Base-by-base conservation (phyloP, 2,113 vertebrate genomes). In the Callipepla squamata region DNA sequence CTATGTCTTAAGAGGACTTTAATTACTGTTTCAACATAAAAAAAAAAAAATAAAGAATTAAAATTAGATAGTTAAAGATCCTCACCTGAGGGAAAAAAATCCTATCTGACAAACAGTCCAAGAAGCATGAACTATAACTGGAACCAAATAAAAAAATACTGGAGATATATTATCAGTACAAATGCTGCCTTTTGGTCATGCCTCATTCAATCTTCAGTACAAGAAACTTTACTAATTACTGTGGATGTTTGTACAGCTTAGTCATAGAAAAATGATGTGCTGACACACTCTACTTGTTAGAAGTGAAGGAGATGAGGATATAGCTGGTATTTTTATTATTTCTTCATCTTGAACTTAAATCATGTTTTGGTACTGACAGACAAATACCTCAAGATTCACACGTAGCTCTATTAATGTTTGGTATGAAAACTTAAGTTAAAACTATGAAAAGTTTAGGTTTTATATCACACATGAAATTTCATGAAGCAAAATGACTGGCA, bases 251-350 rank as follows among this genome's bases (percentile, higher is more conserved):
- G 65, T 47, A 22, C 65, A 38, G 79, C 21, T 85, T 82, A 76
- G 22, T 65, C 11, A 19, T 2, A 34, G 28, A 68, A 82, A 9
- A 72, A 25, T 55, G 76, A 47, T 0, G 0, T 59, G 34, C 63
- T 32, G 23, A 26, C 34, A 75, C 67, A 38, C 18, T 72, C 26
- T 79, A 36, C 30, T 38, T 63, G 8, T 21, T 53, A 11, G 38
- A 90, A 92, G 16, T 65, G 51, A 61, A 82, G 28, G 50, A 88
- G n/a, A 65, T 42, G 28, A 72, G 7, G 23, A 55, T 18, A 68
- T 19, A 87, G 7, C 7, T 90, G 45, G 4, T 67, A 26, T 57
- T 45, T 66, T 45, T 89, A 74, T 63, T 53, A 75, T 36, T 67
- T 5, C 8, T 87, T 76, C 67, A 79, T 11, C 4, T 92, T 55